phyloP scores from a whole-genome alignment of 2,113 vertebrate species.

The Hemiscyllium ocellatum region DNA sequence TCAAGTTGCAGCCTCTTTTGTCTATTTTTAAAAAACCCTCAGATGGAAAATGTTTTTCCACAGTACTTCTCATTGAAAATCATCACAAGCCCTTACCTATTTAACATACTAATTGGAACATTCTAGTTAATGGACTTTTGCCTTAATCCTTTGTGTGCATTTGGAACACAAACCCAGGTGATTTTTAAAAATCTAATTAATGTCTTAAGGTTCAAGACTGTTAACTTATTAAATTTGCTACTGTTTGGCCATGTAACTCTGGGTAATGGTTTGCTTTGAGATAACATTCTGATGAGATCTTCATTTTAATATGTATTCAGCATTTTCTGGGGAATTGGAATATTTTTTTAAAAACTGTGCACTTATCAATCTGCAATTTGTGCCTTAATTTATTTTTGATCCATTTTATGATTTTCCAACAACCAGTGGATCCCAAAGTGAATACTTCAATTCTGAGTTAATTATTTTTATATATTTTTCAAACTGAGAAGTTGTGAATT shows the following conservation, averaged over 20 bases:
- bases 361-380: background rate
- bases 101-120: background rate
- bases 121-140: background rate
- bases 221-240: background rate
- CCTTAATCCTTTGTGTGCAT: background rate
- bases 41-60: background rate
- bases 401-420: background rate
- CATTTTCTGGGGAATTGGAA: background rate
- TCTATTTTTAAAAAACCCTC: background rate
- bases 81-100: background rate
- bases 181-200: background rate
- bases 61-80: background rate
- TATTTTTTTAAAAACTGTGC: background rate
- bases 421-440: background rate
- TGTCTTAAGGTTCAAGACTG: background rate
- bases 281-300: background rate
- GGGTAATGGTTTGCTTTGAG: background rate
- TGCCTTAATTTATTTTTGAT: background rate
- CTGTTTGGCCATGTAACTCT: background rate
- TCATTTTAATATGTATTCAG: background rate
- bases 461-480: background rate
- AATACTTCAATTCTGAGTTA: background rate
- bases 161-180: background rate
- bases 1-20: background rate
- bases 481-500: background rate